Conservation (phyloP, 2,888 invertebrate genomes). For the Sinopyrophorus schimmeli region DNA sequence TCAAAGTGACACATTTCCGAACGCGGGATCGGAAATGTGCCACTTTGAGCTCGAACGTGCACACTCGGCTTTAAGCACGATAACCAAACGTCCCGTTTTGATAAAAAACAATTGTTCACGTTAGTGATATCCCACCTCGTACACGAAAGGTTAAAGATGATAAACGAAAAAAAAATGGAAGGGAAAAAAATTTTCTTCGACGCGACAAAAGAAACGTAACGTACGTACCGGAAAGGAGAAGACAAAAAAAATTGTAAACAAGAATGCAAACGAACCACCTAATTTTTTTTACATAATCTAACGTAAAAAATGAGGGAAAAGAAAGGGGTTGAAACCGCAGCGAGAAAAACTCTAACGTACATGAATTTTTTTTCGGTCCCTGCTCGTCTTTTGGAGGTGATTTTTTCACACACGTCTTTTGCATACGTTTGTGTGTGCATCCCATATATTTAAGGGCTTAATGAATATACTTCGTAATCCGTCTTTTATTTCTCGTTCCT, state of each 20-base stretch:
- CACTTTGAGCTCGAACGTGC: too few relatives aligned
- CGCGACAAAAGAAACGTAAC: too few relatives aligned
- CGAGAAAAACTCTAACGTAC: conserved; percentile 27
- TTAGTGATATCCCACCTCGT: too few relatives aligned
- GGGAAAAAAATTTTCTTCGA: too few relatives aligned
- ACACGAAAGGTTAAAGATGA: too few relatives aligned
- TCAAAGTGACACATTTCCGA: too few relatives aligned
- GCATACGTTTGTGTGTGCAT: conserved; percentile 35
- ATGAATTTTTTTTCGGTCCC: conserved; percentile 27
- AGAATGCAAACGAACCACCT: conserved; percentile 26
- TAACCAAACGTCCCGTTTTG: too few relatives aligned
- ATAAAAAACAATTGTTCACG: too few relatives aligned
- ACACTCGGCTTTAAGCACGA: too few relatives aligned
- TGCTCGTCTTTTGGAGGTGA: conserved; percentile 22
- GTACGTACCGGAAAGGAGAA: conserved; percentile 9
- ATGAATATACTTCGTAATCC: conserved; percentile 49
- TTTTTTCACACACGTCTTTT: conserved; percentile 39
- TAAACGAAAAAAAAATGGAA: too few relatives aligned
- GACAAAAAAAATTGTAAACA: conserved; percentile 15
- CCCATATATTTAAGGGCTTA: conserved; percentile 43
- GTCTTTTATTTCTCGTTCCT: conserved; percentile 45
- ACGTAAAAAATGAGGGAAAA: conserved; percentile 21
- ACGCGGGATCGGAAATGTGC: too few relatives aligned
- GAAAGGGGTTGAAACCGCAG: conserved; percentile 31
- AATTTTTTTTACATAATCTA: conserved; percentile 25